Percentiles rank a stretch among this genome's conserved stretches.
Conservation (phyloP, 2,888 invertebrate genomes). For the Pyrrhia umbra region DNA sequence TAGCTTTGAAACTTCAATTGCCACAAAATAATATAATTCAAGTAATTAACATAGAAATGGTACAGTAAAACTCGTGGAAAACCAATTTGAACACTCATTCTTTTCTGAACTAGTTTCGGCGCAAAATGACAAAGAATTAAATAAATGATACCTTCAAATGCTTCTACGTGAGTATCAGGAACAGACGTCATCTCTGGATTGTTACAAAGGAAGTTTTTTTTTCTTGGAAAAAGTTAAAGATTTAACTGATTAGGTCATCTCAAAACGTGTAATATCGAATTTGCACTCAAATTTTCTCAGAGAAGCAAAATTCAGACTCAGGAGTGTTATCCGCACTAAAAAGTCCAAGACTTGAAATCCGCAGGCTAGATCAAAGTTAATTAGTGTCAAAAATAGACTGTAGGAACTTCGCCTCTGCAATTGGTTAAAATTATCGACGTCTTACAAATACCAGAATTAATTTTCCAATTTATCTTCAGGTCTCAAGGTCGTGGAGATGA, state of each 20-base stretch:
- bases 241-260: slow-evolving; percentile 1
- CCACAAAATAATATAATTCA: slow-evolving; percentile 17
- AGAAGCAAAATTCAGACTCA: too few relatives aligned
- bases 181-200: neutral
- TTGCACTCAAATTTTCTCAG: too few relatives aligned
- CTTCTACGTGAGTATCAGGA: slow-evolving; percentile 8
- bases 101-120: slow-evolving; percentile 30
- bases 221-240: slow-evolving; percentile 4
- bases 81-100: slow-evolving; percentile 26
- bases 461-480: slow-evolving; percentile 23
- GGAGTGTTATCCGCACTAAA: too few relatives aligned
- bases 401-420: neutral
- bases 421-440: slow-evolving; percentile 4
- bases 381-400: neutral
- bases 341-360: too few relatives aligned
- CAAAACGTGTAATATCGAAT: too few relatives aligned
- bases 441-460: slow-evolving; percentile 30
- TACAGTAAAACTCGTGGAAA: slow-evolving; percentile 24
- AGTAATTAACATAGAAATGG: slow-evolving; percentile 28
- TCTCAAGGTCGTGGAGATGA: slow-evolving; percentile 43
- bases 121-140: slow-evolving; percentile 40
- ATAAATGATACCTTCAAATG: slow-evolving; percentile 29
- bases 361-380: too few relatives aligned
- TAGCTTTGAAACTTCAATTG: neutral
- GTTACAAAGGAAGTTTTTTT: slow-evolving; percentile 6